Base-by-base conservation (phyloP, 2,797 vertebrate species). In the Siniperca obscura region DNA sequence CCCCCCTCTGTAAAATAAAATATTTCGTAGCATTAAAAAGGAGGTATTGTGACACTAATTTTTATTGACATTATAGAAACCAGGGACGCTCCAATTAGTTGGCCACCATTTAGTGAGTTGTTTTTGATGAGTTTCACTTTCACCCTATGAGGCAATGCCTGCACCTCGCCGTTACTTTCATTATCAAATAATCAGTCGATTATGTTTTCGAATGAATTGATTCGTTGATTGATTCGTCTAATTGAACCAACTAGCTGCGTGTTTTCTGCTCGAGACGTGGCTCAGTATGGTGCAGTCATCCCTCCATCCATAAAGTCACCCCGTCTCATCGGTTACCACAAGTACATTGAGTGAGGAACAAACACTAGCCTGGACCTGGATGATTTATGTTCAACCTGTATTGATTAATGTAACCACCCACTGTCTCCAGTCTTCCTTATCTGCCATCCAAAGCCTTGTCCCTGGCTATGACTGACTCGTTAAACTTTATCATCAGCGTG, bases 401-500 rank as follows among this genome's bases (percentile, higher is more conserved):
- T 11, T 14, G 27, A 70, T 21, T 22, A 27, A 44, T 12, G 66
- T 12, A 55, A 57, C 14, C 25, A 7, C 27, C 17, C 44, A 0
- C 46, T 22, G n/a, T 42, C 36, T 21, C 17, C 34, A 6, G 22
- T 56, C 38, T 40, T 50, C 34, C 36, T 95, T 95, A 98, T 84
- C 97, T 96, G 34, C 98, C 97, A 44, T 99, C 98, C 88, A 99
- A 65, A 30, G 97, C 95, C 87, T 97, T 97, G 82, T 99, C 98
- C 0, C 98, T 94, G 22, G 96, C 94, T 12, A 99, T 97, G 42
- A 99, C 98, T 0, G 96, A 96, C 86, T 98, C 97, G 1, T 98
- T 97, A 8, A 99, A 99, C 92, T 98, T 98, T 80, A 99, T 99
- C 98, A 99, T 98, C 40, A 99, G 96, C 0, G 98, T 98, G 91